Base-by-base conservation (phyloP, 2,888 invertebrate genomes). In the Pseudolycoriella hygida region DNA sequence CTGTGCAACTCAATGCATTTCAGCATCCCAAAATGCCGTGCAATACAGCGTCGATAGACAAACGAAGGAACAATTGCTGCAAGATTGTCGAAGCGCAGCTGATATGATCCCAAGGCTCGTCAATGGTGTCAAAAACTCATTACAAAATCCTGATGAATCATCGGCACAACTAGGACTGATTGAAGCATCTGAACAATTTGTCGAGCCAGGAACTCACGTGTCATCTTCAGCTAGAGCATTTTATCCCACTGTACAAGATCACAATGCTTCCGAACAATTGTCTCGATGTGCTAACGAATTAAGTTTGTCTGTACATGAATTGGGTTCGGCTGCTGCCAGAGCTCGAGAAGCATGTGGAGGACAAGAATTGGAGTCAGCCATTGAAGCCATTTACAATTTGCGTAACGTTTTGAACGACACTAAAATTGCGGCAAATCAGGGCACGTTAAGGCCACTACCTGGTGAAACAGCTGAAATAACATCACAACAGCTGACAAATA, bases 1-100 rank as follows among this genome's bases (percentile, higher is more conserved):
- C 0, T 82, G 86, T 46, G 89, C 90, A 0, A 90, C 89, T 0
- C 94, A 96, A 60, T 82, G 90, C 54, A 81, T 94, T 51, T 80
- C 87, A 1, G 85, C 93, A 0, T 82, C 90, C 0, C 85, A 88
- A 53, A 82, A 82, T 53, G 87, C 86, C 0, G 74, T 76, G 2
- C 74, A 75, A 18, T 75, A 86, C 62, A 87, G 66, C 42, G 63
- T 64, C 45, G 66, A 66, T 43, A 61, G 62, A 48, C 65, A 66
- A 51, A 64, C 62, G 3, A 66, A 87, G 65, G 83, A 86, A 56
- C 78, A 80, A 17, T 66, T 92, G 1, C 62, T 77, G 46, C 72
- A 75, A 44, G 84, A 88, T 56, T 87, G 87, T 57, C 72, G 72
- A 45, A 68, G 71, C 11, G 75, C 89, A 32, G 76, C 77, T 3